Percentiles rank a stretch among this genome's conserved stretches.
These are phyloP conservation scores for Clusia tigrina DNA, from an alignment of 2,888 invertebrate species.

Conservation along the genomic window DNA sequence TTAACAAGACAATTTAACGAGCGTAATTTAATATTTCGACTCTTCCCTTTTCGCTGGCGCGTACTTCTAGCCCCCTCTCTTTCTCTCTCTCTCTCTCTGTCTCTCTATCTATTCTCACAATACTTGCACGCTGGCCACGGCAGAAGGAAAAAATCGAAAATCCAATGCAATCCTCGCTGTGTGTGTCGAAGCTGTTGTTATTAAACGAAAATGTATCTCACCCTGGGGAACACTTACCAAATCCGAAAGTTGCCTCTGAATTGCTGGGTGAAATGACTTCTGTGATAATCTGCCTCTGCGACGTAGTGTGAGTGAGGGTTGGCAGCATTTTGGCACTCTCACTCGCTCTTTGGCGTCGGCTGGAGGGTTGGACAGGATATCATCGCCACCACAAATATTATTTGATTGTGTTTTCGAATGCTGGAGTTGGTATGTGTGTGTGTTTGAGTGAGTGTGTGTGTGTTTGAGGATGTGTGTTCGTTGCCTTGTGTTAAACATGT, in stretches of 20 bases:
- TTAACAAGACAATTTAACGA: constrained; percentile 64
- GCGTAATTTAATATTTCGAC: constrained; percentile 62
- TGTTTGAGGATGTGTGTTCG: too few relatives aligned
- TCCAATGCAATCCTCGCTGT: too few relatives aligned
- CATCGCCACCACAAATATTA: constrained; percentile 5
- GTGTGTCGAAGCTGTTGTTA: constrained; percentile 33
- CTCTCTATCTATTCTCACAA: too few relatives aligned
- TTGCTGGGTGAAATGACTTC: constrained; percentile 18
- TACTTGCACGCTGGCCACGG: too few relatives aligned
- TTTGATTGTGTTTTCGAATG: constrained; percentile 34
- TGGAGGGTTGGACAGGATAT: neutral
- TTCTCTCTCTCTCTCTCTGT: constrained; percentile 17
- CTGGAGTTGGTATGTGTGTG: constrained; percentile 33
- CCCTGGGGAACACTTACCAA: constrained; percentile 61
- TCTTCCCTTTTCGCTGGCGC: too few relatives aligned
- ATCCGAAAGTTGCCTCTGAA: constrained; percentile 46
- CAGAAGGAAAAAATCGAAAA: too few relatives aligned
- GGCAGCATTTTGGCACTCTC: too few relatives aligned
- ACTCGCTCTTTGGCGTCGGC: too few relatives aligned
- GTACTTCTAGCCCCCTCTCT: too few relatives aligned
- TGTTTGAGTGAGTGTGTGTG: constrained; percentile 18
- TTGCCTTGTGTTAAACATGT: constrained; percentile 27
- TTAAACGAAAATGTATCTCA: constrained; percentile 59
- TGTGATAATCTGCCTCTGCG: constrained; percentile 10
- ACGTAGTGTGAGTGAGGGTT: neutral